Conservation (phyloP, 2,113 vertebrate species). For the Microcebus jonahi region DNA sequence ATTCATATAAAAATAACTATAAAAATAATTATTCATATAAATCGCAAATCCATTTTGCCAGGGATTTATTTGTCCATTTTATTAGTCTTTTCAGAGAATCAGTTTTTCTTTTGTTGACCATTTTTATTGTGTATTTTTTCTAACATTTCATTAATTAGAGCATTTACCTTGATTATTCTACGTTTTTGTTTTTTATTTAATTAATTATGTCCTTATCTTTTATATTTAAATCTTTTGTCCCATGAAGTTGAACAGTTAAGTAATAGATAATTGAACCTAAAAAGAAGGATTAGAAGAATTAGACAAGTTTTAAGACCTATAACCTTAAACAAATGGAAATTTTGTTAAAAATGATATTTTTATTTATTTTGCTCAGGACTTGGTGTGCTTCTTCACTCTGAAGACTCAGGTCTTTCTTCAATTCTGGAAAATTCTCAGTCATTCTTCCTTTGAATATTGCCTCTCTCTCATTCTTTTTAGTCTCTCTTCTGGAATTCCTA, state of each 20-base stretch:
- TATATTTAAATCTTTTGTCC: not conserved
- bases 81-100: not conserved
- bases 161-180: slow-evolving; percentile 37
- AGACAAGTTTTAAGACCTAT: not conserved
- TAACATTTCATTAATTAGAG: not conserved
- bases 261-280: not conserved
- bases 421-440: slow-evolving; percentile 54
- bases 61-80: slow-evolving; percentile 1
- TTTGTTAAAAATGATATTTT: slow-evolving; percentile 27
- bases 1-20: not conserved
- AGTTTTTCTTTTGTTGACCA: not conserved
- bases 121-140: slow-evolving; percentile 8
- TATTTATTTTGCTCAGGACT: slow-evolving; percentile 63
- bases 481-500: slow-evolving; percentile 53
- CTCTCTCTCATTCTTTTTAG: slow-evolving; percentile 49
- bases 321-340: not conserved
- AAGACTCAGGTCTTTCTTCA: slow-evolving; percentile 62
- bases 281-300: not conserved
- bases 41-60: not conserved
- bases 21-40: not conserved
- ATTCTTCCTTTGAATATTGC: slow-evolving; percentile 58
- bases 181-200: slow-evolving; percentile 16
- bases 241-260: not conserved
- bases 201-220: not conserved
- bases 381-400: slow-evolving; percentile 24